A percentile compares a stretch with the other conserved stretches of the same genome.
Evolutionary conservation across 2,797 vertebrate species (phyloP).

Genomic region (Notoglanidium macrostoma): DNA sequence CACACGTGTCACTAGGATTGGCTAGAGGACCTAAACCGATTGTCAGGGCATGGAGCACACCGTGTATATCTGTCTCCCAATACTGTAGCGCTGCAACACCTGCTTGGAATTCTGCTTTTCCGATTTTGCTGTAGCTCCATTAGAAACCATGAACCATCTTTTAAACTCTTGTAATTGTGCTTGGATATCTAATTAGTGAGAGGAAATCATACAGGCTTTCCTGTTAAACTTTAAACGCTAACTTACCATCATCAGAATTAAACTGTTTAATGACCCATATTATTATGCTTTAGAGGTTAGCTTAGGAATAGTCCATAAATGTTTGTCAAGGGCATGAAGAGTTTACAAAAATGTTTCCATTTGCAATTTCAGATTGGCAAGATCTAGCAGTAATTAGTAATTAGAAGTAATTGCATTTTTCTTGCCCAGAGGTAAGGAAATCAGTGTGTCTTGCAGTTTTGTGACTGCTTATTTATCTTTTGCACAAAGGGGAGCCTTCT

Average conservation of each 20-base stretch:
- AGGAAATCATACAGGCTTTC: neutral
- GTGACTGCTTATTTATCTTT: slow-evolving; percentile 43
- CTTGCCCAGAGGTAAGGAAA: slow-evolving; percentile 68
- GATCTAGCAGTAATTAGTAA: slow-evolving; percentile 68
- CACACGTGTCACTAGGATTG: slow-evolving; percentile 91
- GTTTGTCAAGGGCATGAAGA: slow-evolving; percentile 66
- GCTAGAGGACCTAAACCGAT: slow-evolving; percentile 89
- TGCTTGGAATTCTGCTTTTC: slow-evolving; percentile 11
- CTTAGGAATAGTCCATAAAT: slow-evolving; percentile 70
- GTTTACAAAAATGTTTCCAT: slow-evolving; percentile 72
- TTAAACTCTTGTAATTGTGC: slow-evolving; percentile 36
- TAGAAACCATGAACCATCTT: neutral
- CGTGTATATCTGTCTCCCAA: slow-evolving; percentile 22
- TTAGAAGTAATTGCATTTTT: slow-evolving; percentile 73
- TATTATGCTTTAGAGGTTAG: slow-evolving; percentile 63
- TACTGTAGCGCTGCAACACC: slow-evolving; percentile 6
- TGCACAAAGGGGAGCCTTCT: slow-evolving; percentile 33
- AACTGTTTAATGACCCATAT: slow-evolving; percentile 68
- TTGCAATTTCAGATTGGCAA: slow-evolving; percentile 73
- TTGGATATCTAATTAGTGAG: neutral
- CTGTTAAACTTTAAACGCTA: neutral
- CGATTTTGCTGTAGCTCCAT: neutral
- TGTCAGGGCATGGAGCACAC: slow-evolving; percentile 83
- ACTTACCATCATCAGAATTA: slow-evolving; percentile 38
- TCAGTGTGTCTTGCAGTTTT: slow-evolving; percentile 49